Base-by-base conservation (phyloP, 2,888 invertebrate species). In the Nebria brevicollis region DNA sequence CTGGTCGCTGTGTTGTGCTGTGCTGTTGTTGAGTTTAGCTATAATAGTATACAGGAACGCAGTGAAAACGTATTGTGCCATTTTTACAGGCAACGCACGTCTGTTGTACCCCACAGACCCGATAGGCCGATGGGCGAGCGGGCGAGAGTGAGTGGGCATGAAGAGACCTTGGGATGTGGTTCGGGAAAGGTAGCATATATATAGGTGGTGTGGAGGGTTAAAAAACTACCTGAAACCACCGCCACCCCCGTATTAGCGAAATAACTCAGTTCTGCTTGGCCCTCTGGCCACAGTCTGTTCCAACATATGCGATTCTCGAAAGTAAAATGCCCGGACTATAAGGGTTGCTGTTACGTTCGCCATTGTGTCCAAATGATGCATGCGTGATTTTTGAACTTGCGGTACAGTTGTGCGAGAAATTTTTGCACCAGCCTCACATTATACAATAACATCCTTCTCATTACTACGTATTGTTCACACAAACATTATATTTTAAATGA, bases 181-280 rank as follows among this genome's bases (percentile, higher is more conserved):
- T n/a, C n/a, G n/a, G n/a, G 66, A 34, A 73, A 77, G 73, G 82
- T 34, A 34, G 77, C 77, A 82, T 66, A 20, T 20, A 20, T 20
- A 72, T 26, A 34, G 66, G 25, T 65, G 79, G 83, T 83, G 80
- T 13, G 54, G 54, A 83, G 83, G 82, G 82, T 76, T 83, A 79
- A 83, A 83, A 83, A 82, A 80, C 78, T 77, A 77, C 82, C 83
- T 83, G 82, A 82, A 82, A 66, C 75, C 77, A 54, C 72, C 41
- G 26, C 82, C 82, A 83, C 83, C 83, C 83, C 82, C 83, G 72
- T 83, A 83, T 83, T 83, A 83, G 83, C 82, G 80, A 83, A 83
- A 82, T 83, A 83, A 82, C 82, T 83, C 83, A 83, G 83, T 82
- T 82, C 82, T 78, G 81, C 77, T 77, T 81, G 75, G 81, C 72